Base-by-base conservation (phyloP, 2,888 invertebrate species). In the Ophioninae sp. region DNA sequence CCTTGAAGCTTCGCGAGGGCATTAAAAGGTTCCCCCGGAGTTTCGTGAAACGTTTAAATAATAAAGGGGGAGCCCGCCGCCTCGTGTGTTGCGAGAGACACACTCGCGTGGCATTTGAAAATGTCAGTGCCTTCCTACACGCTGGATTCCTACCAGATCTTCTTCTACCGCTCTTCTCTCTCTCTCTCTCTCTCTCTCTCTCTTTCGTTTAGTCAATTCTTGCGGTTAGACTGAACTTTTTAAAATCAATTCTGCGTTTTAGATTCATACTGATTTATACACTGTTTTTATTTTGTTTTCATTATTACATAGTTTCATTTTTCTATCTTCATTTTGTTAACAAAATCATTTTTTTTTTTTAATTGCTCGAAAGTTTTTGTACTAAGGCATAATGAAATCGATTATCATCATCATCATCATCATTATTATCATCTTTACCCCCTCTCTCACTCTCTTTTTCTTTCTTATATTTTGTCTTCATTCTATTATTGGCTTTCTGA, bases 81-180 rank as follows among this genome's bases (percentile, higher is more conserved):
- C 17, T 50, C 68, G 23, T 57, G 76, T 50, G 81, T 84, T 84
- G 85, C 82, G 78, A 84, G 82, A 80, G 68, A 78, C 67, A 78
- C 67, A 85, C 72, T 83, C 85, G 67, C 67, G 87, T 90, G 91
- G 89, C 91, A 91, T 91, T 91, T 91, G 85, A 82, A 91, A 91
- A 91, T 91, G 91, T 91, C 91, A 91, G 90, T 89, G 87, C 87
- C 91, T 89, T 89, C 90, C 90, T 91, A 91, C 91, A 88, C 88
- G 86, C 73, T 78, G 81, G 78, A 81, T 85, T 80, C 81, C 77
- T 67, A 41, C 74, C n/a, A 44, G 68, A 76, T 76, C 59, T 41
- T 41, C 50, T 30, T 37, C 7, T 37, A 37, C 37, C 59, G 21
- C 57, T 39, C 13, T 13, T 50, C 50, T 37, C 50, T 59, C 67